Conservation (phyloP, 2,113 vertebrate genomes). For the Ellobius talpinus region DNA sequence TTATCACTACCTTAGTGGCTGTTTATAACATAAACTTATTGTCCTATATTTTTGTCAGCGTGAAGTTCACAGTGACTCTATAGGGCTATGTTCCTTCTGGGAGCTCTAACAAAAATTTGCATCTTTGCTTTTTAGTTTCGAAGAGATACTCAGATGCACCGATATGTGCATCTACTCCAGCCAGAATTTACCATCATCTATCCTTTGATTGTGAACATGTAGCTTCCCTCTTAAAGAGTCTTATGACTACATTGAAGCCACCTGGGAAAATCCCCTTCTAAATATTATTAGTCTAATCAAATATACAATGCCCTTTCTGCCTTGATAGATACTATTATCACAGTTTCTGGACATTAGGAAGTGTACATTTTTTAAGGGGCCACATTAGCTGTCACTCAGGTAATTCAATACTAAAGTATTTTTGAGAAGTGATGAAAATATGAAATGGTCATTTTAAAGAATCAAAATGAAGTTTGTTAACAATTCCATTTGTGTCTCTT, state of each 20-base stretch:
- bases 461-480: not conserved
- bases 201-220: not conserved
- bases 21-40: not conserved
- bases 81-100: not conserved
- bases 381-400: not conserved
- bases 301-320: not conserved
- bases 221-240: not conserved
- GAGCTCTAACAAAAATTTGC: not conserved
- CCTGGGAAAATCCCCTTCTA: not conserved
- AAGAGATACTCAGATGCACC: not conserved
- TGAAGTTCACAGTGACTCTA: not conserved
- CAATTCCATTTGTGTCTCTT: not conserved
- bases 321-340: not conserved
- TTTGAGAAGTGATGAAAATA: not conserved
- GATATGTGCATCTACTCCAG: rapidly evolving
- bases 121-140: not conserved
- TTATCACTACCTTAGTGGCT: not conserved
- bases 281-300: not conserved
- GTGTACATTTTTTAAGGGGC: not conserved
- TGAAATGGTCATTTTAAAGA: not conserved
- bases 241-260: not conserved
- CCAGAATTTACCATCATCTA: not conserved
- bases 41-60: not conserved
- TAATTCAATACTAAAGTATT: not conserved
- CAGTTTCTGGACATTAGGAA: not conserved